Evolutionary conservation across 2,113 vertebrate species (phyloP).

Genomic region (Benitochromis conjunctus): DNA sequence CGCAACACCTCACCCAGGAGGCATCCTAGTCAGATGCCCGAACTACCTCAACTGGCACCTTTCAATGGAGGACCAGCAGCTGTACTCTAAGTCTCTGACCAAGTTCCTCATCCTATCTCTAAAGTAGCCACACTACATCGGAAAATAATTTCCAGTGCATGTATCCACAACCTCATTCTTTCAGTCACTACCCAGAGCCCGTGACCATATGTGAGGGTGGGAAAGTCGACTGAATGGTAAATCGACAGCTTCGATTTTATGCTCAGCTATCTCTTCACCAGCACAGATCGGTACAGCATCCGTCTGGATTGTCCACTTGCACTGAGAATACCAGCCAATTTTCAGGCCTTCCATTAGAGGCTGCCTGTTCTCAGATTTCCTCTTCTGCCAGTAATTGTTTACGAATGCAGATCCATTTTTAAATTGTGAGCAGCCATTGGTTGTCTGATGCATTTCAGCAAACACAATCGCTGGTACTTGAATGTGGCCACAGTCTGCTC

Average conservation of each 20-base stretch:
- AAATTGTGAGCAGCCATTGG: neutral
- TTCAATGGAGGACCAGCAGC: neutral
- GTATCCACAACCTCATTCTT: neutral
- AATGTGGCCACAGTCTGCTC: neutral
- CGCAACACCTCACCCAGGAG: neutral
- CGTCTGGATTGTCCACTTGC: neutral
- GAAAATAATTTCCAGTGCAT: neutral
- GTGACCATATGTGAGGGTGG: neutral
- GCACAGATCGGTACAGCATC: neutral
- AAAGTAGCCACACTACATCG: neutral
- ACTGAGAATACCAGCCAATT: neutral
- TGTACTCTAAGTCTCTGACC: neutral
- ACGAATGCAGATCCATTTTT: neutral
- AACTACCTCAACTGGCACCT: neutral
- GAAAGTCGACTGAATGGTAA: neutral
- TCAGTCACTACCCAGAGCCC: neutral
- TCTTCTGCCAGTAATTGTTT: neutral
- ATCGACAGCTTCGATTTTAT: neutral
- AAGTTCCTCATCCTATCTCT: neutral
- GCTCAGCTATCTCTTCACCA: neutral
- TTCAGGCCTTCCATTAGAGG: neutral
- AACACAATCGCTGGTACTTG: neutral
- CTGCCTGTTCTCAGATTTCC: neutral
- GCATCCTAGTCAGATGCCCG: fast-evolving
- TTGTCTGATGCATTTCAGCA: neutral